Evolutionary conservation across 2,113 vertebrate species (phyloP).

Genomic region (Lichenostomus cassidix): DNA sequence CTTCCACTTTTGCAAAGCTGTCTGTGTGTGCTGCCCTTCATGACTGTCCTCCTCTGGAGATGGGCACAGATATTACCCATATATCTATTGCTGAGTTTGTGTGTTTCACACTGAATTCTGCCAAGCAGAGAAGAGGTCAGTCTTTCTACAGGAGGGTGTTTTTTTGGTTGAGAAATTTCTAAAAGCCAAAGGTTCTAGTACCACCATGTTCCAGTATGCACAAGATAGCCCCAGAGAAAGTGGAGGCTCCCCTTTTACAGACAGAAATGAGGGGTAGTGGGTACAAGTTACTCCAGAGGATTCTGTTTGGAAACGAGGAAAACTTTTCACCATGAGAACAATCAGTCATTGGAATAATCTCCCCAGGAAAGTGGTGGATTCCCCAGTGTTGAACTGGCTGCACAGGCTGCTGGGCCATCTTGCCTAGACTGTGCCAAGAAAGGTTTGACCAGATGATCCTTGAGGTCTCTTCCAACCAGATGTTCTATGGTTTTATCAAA

Average conservation of each 20-base stretch:
- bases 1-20: background rate
- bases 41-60: background rate
- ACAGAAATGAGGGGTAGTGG: accelerated
- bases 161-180: background rate
- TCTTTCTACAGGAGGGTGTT: background rate
- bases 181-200: background rate
- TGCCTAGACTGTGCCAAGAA: accelerated
- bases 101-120: background rate
- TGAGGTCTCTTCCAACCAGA: background rate
- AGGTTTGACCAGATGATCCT: background rate
- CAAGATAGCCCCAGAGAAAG: background rate
- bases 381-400: background rate
- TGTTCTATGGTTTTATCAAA: background rate
- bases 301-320: background rate
- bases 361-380: background rate
- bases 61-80: accelerated
- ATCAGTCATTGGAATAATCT: background rate
- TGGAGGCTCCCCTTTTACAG: background rate
- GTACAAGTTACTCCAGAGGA: background rate
- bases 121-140: background rate
- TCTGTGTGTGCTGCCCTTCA: background rate
- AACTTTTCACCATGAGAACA: background rate
- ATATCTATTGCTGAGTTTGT: background rate
- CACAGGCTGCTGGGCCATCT: background rate
- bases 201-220: background rate